Evolutionary conservation across 2,797 vertebrate genomes (phyloP).

Genomic region (Pangasius djambal): DNA sequence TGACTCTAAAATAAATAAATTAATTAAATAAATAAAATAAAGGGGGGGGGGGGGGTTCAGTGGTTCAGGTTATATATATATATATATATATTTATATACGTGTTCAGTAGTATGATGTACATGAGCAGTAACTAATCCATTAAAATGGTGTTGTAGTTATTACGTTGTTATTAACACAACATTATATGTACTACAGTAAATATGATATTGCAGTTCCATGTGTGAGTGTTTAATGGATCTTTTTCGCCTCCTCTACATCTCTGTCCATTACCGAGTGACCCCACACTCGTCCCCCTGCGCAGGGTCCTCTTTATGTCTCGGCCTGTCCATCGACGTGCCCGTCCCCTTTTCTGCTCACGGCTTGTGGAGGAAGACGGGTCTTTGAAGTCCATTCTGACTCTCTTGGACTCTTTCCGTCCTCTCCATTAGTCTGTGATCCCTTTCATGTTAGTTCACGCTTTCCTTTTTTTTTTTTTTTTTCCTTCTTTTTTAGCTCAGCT

Average conservation of each 20-base stretch:
- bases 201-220: neutral
- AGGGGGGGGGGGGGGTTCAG: too few species aligned
- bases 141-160: neutral
- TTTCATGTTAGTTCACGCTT: conserved; percentile 39
- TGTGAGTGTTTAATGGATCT: conserved; percentile 4
- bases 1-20: too few species aligned
- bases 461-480: neutral
- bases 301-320: conserved; percentile 17
- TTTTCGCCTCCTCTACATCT: too few species aligned
- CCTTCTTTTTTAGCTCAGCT: neutral
- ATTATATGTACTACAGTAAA: too few species aligned
- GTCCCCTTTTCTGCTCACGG: neutral
- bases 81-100: too few species aligned
- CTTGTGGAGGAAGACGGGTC: conserved; percentile 7
- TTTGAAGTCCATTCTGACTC: conserved; percentile 46
- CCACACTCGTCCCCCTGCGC: neutral
- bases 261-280: conserved; percentile 36
- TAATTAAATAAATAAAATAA: too few species aligned
- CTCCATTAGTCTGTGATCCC: conserved; percentile 38
- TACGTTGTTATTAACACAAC: neutral
- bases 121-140: neutral
- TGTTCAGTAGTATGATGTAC: neutral
- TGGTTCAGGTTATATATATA: too few species aligned
- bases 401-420: conserved; percentile 29
- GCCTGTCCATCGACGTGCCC: conserved; percentile 29